Evolutionary conservation across 2,888 invertebrate species (phyloP).

Genomic region (Monoplex corrugatus): DNA sequence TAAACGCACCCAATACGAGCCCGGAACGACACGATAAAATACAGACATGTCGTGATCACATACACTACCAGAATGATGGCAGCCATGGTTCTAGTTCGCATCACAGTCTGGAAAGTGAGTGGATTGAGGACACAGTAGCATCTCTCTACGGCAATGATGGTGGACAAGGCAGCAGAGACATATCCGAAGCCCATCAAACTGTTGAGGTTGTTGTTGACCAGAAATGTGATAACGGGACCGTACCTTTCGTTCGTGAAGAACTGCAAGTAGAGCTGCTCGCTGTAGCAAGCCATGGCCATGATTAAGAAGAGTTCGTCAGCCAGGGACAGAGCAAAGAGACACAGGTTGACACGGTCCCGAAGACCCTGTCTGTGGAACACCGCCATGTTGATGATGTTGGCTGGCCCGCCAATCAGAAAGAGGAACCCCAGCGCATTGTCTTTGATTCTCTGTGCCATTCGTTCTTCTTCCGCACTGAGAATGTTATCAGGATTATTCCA

Average conservation of each 20-base stretch:
- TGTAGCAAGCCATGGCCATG: neutral
- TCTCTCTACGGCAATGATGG: neutral
- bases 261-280: slow-evolving; percentile 9
- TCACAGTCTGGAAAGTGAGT: neutral
- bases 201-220: neutral
- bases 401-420: slow-evolving; percentile 27
- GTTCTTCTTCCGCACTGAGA: neutral
- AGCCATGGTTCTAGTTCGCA: neutral
- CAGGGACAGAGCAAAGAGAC: slow-evolving; percentile 21
- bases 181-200: neutral
- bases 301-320: neutral
- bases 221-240: neutral
- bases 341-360: slow-evolving; percentile 12
- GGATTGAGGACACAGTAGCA: neutral
- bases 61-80: neutral
- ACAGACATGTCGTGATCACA: neutral
- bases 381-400: slow-evolving; percentile 33
- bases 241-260: neutral
- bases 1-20: neutral
- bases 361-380: slow-evolving; percentile 26
- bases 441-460: neutral
- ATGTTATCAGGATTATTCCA: slow-evolving; percentile 31
- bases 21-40: neutral
- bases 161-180: neutral
- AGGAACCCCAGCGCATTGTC: neutral